Percentiles rank a stretch among this genome's conserved stretches.
Evolutionary conservation across 2,888 invertebrate species (phyloP).

Genomic region (Ophion ellenae): DNA sequence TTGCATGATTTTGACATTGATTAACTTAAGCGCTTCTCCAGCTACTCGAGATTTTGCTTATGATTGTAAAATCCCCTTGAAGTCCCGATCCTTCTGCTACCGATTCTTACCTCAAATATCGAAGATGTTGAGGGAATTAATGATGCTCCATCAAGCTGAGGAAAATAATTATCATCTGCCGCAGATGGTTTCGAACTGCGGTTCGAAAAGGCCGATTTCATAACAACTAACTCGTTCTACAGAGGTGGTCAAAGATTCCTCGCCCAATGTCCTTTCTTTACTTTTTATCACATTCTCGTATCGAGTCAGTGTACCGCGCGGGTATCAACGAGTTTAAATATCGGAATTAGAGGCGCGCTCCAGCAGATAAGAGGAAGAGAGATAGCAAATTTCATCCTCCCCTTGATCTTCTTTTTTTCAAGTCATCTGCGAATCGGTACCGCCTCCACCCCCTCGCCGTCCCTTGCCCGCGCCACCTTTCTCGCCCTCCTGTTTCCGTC

Average conservation of each 20-base stretch:
- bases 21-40: constrained; percentile 32
- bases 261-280: neutral
- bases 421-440: constrained; percentile 80
- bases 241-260: constrained; percentile 41
- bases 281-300: constrained; percentile 55
- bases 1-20: constrained; percentile 27
- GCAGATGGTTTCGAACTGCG: constrained; percentile 11
- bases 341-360: constrained; percentile 64
- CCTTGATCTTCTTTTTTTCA: constrained; percentile 60
- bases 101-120: constrained; percentile 42
- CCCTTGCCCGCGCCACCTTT: neutral
- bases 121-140: constrained; percentile 57
- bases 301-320: constrained; percentile 49
- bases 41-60: constrained; percentile 38
- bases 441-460: constrained; percentile 58
- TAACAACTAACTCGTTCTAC: constrained; percentile 45
- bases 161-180: constrained; percentile 50
- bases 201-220: constrained; percentile 44
- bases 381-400: constrained; percentile 36
- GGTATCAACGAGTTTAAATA: constrained; percentile 68
- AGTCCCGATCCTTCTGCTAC: constrained; percentile 21
- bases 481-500: constrained; percentile 43
- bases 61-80: constrained; percentile 48
- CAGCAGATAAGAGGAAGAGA: constrained; percentile 32
- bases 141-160: constrained; percentile 56